Percentiles rank a stretch among this genome's conserved stretches.
Conservation (phyloP, 2,888 invertebrate species). For the Andrena bicolor region DNA sequence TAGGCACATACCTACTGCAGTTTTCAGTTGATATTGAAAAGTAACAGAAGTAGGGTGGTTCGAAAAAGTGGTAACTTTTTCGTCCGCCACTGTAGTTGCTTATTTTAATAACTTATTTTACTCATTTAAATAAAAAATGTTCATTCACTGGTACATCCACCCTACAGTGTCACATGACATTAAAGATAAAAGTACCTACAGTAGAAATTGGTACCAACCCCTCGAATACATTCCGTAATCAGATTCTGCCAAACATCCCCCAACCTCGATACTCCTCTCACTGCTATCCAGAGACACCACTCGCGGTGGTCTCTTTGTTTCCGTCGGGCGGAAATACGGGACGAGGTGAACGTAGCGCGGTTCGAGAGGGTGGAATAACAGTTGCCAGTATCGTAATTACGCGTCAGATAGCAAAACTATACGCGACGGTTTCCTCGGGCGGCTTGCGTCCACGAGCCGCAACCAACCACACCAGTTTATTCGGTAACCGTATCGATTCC, state of each 20-base stretch:
- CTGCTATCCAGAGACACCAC: background rate
- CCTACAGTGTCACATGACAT: no score
- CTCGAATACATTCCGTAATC: no score
- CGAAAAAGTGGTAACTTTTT: no score
- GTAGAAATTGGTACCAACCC: no score
- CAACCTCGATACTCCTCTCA: background rate
- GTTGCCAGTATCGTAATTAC: constrained; percentile 38
- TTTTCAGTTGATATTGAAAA: no score
- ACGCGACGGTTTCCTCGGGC: constrained; percentile 7
- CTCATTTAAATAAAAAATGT: no score
- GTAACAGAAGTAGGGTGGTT: no score
- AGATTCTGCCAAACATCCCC: background rate
- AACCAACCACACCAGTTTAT: constrained; percentile 18
- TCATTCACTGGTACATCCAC: no score
- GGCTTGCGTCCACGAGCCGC: background rate
- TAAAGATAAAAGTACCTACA: no score
- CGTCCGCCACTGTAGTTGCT: no score
- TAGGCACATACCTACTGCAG: no score
- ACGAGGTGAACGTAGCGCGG: background rate
- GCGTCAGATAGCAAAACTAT: constrained; percentile 38
- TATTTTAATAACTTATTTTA: no score
- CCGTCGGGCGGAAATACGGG: background rate
- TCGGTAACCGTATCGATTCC: constrained; percentile 31
- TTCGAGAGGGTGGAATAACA: constrained; percentile 9
- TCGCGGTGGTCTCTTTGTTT: background rate